Base-by-base conservation (phyloP, 64 coral and sea anemone species). In the Montipora efflorescens region DNA sequence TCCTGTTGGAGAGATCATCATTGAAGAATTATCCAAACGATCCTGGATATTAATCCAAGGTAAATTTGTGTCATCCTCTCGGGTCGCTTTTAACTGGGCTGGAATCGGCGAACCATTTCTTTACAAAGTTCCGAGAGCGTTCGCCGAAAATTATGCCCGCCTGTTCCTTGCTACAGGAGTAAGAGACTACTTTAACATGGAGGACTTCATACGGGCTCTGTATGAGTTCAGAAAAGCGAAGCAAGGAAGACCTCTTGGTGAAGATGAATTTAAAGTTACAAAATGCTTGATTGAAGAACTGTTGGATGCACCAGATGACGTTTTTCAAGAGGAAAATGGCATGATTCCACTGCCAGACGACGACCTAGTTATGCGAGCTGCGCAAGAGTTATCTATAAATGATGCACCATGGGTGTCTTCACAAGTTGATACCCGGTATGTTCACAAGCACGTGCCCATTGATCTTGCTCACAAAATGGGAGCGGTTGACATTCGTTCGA, bases 301-400 rank as follows among this genome's bases (percentile, higher is more conserved):
- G 0, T 52, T 80, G 15, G 88, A 67, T 25, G 76, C 9, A 16
- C 62, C 88, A 59, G 64, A 75, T 44, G 53, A 47, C 4, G 22
- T 77, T 1, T 51, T 91, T 47, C 59, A 20, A 50, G 19, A 49
- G 36, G 95, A 90, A 19, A 8, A 88, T 12, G 95, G 95, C n/a
- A 80, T 16, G 21, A 80, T 95, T 81, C 96, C 96, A 47, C n/a
- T 98, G n/a, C 96, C 96, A 20, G 90, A 95, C 73, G 66, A 95
- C 58, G 48, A 78, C 25, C 79, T 81, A 10, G 67, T 88, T 92
- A 21, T 98, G 53, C 94, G 28, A 3, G 16, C 21, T 21, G 90
- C 93, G 46, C 70, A 76, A 4, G 71, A 64, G 12, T 88, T 98
- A 19, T 90, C 87, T 7, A 98, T 98, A 46, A 98, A 98, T 46